Conservation (phyloP, 2,888 invertebrate species). For the Ceriagrion tenellum region DNA sequence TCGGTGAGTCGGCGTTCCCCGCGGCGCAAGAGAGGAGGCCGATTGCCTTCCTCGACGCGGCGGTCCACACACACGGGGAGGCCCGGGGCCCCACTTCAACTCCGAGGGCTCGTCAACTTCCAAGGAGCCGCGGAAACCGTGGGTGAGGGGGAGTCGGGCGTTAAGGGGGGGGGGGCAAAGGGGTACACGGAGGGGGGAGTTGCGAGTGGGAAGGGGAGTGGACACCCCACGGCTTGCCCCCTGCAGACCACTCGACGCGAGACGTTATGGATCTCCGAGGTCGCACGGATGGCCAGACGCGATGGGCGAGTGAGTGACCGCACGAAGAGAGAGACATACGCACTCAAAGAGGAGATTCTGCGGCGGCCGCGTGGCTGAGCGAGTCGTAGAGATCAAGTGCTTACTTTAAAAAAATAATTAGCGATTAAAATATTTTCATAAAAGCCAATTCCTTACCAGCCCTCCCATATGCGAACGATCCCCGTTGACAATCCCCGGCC, state of each 20-base stretch:
- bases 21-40: neutral
- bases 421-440: neutral
- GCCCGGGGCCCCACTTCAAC: neutral
- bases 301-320: neutral
- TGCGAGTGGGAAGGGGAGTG: neutral
- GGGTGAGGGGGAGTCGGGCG: neutral
- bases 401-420: neutral
- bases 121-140: neutral
- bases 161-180: too few species aligned
- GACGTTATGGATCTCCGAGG: slow-evolving; percentile 22
- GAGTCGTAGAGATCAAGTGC: neutral
- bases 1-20: neutral
- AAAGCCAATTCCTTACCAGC: neutral
- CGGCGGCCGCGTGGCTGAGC: neutral
- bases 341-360: neutral
- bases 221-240: neutral
- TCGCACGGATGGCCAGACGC: neutral
- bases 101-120: neutral
- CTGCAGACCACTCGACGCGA: neutral
- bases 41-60: neutral
- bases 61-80: neutral
- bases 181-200: too few species aligned
- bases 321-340: neutral
- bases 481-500: neutral
- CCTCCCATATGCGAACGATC: neutral